Percentiles rank a stretch among this genome's conserved stretches.
These are phyloP conservation scores for Cottoperca gobio DNA, from an alignment of 2,797 vertebrate species.

Conservation along the genomic window DNA sequence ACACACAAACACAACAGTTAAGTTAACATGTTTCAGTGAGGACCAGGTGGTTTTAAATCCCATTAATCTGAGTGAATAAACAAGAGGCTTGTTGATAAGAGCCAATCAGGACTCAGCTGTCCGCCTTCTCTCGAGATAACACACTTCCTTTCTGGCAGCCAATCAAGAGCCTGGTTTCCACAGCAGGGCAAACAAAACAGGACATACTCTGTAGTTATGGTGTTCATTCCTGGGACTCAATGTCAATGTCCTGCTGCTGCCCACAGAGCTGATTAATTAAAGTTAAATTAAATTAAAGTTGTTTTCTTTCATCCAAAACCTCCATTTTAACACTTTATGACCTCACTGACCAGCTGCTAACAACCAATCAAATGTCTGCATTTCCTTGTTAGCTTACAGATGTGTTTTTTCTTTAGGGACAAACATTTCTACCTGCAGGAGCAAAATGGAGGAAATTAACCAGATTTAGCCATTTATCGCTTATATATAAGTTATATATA, in stretches of 20 bases:
- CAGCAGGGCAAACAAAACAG: conserved; percentile 13
- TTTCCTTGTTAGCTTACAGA: background rate
- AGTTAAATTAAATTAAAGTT: no score
- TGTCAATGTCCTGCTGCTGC: conserved; percentile 18
- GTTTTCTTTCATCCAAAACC: no score
- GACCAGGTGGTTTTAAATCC: conserved; percentile 29
- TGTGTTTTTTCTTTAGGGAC: no score
- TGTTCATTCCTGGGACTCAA: background rate
- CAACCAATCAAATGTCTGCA: conserved; percentile 11
- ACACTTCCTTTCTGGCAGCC: conserved; percentile 69
- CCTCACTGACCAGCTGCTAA: conserved; percentile 29
- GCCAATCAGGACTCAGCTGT: conserved; percentile 45
- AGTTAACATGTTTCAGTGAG: background rate
- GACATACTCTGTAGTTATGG: background rate
- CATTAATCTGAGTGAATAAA: conserved; percentile 26
- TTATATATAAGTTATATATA: no score
- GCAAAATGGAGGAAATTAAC: background rate
- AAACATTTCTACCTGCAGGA: background rate
- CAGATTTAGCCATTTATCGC: background rate
- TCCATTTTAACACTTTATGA: conserved; percentile 11
- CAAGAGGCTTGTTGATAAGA: conserved; percentile 31
- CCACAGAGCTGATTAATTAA: background rate
- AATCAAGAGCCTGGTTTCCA: conserved; percentile 49
- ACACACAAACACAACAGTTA: no score
- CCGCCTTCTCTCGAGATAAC: conserved; percentile 57